Evolutionary conservation across 37 sponge, comb jelly and placozoan genomes (phyloP).

Genomic region (Chondrosia reniformis): DNA sequence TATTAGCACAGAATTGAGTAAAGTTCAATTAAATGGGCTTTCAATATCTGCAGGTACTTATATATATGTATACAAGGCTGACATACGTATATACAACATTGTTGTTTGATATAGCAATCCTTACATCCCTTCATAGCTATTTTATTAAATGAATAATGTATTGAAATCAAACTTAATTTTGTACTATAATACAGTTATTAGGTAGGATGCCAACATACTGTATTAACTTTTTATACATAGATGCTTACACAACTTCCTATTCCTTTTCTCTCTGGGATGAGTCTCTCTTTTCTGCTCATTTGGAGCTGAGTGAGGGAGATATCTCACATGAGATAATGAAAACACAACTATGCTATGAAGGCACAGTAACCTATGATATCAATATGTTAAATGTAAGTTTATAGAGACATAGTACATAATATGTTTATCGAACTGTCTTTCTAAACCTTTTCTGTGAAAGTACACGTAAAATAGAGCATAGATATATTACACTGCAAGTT

Average conservation of each 20-base stretch:
- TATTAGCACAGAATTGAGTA: conserved; percentile 52
- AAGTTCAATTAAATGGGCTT: conserved; percentile 38
- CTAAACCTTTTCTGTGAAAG: background rate
- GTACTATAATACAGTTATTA: no score
- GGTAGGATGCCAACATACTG: background rate
- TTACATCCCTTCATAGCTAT: no score
- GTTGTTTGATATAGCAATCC: no score
- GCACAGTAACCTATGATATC: conserved; percentile 47
- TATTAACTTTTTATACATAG: conserved; percentile 10
- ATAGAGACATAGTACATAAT: background rate
- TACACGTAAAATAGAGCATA: no score
- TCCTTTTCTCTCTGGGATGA: conserved; percentile 60
- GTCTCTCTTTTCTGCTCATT: conserved; percentile 31
- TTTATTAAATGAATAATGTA: no score
- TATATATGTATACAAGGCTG: conserved; percentile 34
- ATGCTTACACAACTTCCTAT: conserved; percentile 44
- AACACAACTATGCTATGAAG: conserved; percentile 61
- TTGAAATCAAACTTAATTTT: no score
- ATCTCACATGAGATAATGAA: conserved; percentile 33
- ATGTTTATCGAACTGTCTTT: background rate
- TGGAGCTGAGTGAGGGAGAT: conserved; percentile 40
- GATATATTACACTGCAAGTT: no score
- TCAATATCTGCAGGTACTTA: conserved; percentile 43
- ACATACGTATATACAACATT: no score
- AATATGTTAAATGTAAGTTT: conserved; percentile 57